Conservation (phyloP, 1,140 invertebrate species). For the Musca domestica region DNA sequence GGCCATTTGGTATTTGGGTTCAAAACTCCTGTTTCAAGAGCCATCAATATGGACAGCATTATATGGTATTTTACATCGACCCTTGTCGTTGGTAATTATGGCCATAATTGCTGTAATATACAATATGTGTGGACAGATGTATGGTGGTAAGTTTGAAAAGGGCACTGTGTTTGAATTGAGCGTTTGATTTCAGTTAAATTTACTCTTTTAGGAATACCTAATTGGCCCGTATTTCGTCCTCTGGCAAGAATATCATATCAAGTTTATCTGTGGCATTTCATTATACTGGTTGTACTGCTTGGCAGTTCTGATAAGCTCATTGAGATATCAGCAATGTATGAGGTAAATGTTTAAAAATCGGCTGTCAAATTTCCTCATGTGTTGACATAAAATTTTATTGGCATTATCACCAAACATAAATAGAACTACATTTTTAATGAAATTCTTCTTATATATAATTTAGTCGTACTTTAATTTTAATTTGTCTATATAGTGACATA, state of each 20-base stretch:
- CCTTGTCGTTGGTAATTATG: neutral
- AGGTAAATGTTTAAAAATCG: no score
- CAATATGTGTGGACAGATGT: neutral
- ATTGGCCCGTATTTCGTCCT: neutral
- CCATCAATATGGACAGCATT: neutral
- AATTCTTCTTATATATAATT: no score
- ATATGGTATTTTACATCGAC: neutral
- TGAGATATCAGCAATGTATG: no score
- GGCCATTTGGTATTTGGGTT: constrained; percentile 5
- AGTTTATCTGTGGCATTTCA: neutral
- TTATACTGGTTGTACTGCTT: no score
- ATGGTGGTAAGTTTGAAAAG: neutral
- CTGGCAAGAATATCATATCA: neutral
- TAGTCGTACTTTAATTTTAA: no score
- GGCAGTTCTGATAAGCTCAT: no score
- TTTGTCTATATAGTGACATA: no score
- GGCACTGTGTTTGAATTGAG: neutral
- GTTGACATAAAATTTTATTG: no score
- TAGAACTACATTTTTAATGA: no score
- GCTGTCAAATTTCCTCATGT: no score
- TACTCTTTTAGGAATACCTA: neutral
- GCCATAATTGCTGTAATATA: neutral
- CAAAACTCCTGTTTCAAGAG: neutral
- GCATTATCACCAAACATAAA: no score
- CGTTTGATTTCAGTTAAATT: neutral